A percentile compares a stretch with the other conserved stretches of the same genome.
These are phyloP conservation scores for Dallia pectoralis DNA, from an alignment of 2,797 vertebrate species.

Conservation along the genomic window DNA sequence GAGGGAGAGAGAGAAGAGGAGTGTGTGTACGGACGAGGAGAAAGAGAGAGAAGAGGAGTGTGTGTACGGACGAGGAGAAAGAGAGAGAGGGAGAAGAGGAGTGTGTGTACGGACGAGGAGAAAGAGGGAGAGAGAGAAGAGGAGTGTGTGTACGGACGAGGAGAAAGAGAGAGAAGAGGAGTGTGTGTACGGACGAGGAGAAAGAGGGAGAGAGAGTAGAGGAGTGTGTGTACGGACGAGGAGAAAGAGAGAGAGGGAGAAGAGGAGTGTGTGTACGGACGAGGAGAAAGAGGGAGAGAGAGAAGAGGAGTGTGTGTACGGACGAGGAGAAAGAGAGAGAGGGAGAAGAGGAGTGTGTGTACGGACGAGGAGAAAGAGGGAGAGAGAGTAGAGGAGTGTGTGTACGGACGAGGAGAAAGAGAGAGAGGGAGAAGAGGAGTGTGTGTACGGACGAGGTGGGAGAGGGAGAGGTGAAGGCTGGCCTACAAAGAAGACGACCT, in stretches of 20 bases:
- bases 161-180: slow-evolving; percentile 1
- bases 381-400: neutral
- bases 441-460: neutral
- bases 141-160: neutral
- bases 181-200: neutral
- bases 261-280: neutral
- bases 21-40: neutral
- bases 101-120: neutral
- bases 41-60: neutral
- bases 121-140: slow-evolving; percentile 1
- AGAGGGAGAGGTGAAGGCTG: slow-evolving; percentile 3
- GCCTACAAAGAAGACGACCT: neutral
- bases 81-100: neutral
- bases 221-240: neutral
- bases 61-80: neutral
- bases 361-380: neutral
- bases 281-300: neutral
- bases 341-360: neutral
- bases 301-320: neutral
- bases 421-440: neutral
- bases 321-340: slow-evolving; percentile 1
- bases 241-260: slow-evolving; percentile 1
- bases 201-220: slow-evolving; percentile 2
- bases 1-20: neutral
- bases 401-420: neutral